Base-by-base conservation (phyloP, 2,888 invertebrate species). In the Penaeus monodon region DNA sequence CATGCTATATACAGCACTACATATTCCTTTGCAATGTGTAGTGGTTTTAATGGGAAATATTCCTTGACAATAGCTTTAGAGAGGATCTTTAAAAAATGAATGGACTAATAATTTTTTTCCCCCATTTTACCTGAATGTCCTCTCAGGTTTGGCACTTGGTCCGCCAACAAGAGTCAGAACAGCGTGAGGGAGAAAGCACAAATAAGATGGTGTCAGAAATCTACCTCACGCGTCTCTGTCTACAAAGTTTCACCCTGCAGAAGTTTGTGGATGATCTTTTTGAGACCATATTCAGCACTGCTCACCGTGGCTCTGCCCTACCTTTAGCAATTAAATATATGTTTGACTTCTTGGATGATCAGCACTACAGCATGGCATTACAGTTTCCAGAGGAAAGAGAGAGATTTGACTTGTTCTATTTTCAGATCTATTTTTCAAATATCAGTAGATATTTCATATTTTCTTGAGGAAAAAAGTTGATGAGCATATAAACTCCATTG, bases 131-230 rank as follows among this genome's bases (percentile, higher is more conserved):
- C 57, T 17, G 57, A 20, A 57, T 57, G 17, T 14, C 17, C 17
- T 20, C 57, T 17, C 89, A 92, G 92, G 91, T 95, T 91, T 97
- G 97, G 97, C 97, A 97, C 94, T 94, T 98, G 92, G 98, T 98
- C 64, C 97, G 98, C 92, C 98, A 98, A 92, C 98, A 98, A 93
- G 98, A 98, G 92, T 96, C 95, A 91, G 97, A 98, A 92, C 97
- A 97, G 92, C 97, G 97, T 91, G 98, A 98, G 93, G 97, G 97
- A 77, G 98, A 98, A 93, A 95, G 98, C 91, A 97, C 97, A 91
- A 98, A 98, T 93, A 99, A 99, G 94, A 97, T 99, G 96, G 99
- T 99, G 87, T 98, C 99, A 0, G 99, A 99, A 94, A 99, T 99
- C 91, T 99, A 99, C 93, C 95, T 99, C 90, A 99, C 99, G 86